These are phyloP conservation scores for Adelosebastes latens DNA, from an alignment of 2,797 vertebrate genomes.

Conservation along the genomic window DNA sequence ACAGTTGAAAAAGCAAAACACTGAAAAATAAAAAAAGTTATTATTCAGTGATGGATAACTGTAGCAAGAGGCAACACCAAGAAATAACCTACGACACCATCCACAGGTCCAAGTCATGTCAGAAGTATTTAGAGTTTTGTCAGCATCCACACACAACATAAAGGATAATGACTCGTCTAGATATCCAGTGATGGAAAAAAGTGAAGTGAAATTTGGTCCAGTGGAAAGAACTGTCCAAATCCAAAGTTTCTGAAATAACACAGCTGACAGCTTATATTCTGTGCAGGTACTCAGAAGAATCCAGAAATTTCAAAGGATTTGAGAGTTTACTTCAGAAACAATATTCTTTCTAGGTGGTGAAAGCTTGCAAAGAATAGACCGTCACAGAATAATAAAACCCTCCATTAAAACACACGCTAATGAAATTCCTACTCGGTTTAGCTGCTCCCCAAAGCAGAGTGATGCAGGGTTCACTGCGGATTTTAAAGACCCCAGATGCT, in stretches of 20 bases:
- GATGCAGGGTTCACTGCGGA: slow-evolving; percentile 10
- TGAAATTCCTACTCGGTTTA: slow-evolving; percentile 6
- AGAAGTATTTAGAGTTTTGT: background rate
- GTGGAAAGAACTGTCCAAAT: background rate
- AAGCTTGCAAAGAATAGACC: background rate
- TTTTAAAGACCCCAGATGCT: background rate
- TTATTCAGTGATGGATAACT: background rate
- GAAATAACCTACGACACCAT: background rate
- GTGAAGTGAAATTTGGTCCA: background rate
- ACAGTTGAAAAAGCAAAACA: background rate
- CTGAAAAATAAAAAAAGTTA: background rate
- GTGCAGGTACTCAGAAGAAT: background rate
- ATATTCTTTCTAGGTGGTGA: background rate
- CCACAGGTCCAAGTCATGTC: background rate
- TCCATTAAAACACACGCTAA: slow-evolving; percentile 19
- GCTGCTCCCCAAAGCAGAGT: slow-evolving; percentile 18
- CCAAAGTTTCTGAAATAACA: background rate
- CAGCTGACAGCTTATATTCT: background rate
- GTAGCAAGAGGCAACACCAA: background rate
- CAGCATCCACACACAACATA: background rate
- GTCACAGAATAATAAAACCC: slow-evolving; percentile 11
- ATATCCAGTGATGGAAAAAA: background rate
- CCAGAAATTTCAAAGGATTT: background rate
- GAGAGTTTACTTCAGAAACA: slow-evolving; percentile 5
- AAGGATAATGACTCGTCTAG: background rate